Conservation (phyloP, 53 echinoderm and acorn worm species). For the Holothuria scabra region DNA sequence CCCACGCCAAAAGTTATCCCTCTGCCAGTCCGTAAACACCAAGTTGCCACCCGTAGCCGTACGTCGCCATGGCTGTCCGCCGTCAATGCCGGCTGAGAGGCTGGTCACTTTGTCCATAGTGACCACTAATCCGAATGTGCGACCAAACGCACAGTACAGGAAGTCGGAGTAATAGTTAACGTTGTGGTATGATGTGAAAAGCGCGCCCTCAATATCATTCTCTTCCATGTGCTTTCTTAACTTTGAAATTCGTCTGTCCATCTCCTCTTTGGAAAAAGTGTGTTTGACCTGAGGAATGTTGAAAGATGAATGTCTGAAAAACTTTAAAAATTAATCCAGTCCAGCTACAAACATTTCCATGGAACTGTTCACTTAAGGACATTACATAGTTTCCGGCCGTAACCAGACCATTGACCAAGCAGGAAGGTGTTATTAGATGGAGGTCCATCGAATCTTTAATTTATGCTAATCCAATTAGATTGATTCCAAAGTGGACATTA, state of each 20-base stretch:
- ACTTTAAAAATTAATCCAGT: too few relatives aligned
- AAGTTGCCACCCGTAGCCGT: conserved; percentile 75
- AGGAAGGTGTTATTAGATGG: too few relatives aligned
- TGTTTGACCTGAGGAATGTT: conserved; percentile 33
- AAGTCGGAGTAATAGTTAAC: conserved; percentile 77
- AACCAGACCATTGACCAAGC: too few relatives aligned
- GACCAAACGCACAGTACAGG: conserved; percentile 60
- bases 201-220: conserved; percentile 58
- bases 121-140: conserved; percentile 67
- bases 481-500: too few relatives aligned
- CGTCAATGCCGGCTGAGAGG: conserved; percentile 81
- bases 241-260: conserved; percentile 50
- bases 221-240: conserved; percentile 66
- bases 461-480: too few relatives aligned
- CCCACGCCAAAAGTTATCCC: conserved; percentile 85
- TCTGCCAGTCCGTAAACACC: conserved; percentile 88
- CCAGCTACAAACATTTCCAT: too few relatives aligned
- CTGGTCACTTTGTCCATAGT: conserved; percentile 72
- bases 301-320: not conserved
- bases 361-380: too few relatives aligned
- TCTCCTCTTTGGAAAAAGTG: conserved; percentile 63
- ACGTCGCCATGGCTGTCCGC: conserved; percentile 82
- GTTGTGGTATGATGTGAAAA: conserved; percentile 69
- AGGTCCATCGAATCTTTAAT: too few relatives aligned
- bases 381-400: too few relatives aligned